Evolutionary conservation across 2,113 vertebrate species (phyloP).

Genomic region (Dipodomys merriami): DNA sequence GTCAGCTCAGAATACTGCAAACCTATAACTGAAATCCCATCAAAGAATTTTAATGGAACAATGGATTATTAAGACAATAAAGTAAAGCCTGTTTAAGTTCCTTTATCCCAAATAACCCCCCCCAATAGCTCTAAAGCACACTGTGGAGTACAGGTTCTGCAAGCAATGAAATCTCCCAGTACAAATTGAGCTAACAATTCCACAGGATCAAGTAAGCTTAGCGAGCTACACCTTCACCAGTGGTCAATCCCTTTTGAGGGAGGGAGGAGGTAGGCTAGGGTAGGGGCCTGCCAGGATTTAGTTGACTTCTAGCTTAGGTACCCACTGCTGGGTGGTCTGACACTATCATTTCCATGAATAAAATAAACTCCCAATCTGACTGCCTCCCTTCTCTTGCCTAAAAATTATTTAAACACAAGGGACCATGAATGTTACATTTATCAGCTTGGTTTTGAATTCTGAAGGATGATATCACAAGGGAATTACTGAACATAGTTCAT

Average conservation of each 20-base stretch:
- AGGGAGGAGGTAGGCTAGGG: neutral
- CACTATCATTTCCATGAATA: neutral
- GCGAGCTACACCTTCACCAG: neutral
- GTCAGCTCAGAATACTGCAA: neutral
- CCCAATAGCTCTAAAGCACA: neutral
- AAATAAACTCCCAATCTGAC: conserved; percentile 49
- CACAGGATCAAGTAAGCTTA: neutral
- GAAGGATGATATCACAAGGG: conserved; percentile 47
- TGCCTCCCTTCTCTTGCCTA: neutral
- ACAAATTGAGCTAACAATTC: conserved; percentile 38
- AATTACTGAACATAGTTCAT: conserved; percentile 49
- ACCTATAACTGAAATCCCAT: conserved; percentile 35
- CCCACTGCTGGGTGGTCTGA: neutral
- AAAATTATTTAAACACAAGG: conserved; percentile 43
- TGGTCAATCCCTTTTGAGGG: neutral
- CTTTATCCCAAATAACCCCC: conserved; percentile 35
- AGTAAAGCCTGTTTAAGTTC: conserved; percentile 38
- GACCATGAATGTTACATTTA: conserved; percentile 2
- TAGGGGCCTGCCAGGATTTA: neutral
- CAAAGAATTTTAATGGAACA: conserved; percentile 36
- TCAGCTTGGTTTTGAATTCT: conserved; percentile 13
- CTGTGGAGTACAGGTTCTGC: neutral
- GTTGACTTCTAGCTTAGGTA: neutral
- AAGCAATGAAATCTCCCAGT: conserved; percentile 46
- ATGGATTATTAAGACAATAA: conserved; percentile 27